phyloP scores from a whole-genome alignment of 2,113 vertebrate genomes.

The Zosterops borbonicus region DNA sequence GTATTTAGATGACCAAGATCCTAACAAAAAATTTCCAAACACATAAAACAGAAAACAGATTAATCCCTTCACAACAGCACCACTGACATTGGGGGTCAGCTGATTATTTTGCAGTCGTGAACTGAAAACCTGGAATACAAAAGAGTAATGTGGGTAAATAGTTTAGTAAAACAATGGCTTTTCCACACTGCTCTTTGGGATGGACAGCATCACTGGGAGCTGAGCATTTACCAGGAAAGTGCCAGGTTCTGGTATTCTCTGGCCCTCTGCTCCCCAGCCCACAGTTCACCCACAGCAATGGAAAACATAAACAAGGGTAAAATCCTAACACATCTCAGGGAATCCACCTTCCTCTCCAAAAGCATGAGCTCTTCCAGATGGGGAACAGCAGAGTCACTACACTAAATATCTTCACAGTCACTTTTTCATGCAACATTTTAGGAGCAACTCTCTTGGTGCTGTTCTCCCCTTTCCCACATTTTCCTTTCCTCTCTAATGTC shows the following conservation, averaged over 20 bases:
- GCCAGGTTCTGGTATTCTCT: conserved; percentile 77
- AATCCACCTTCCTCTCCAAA: neutral
- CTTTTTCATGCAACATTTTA: neutral
- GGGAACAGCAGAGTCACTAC: neutral
- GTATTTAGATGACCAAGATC: conserved; percentile 47
- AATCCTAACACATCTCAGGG: neutral
- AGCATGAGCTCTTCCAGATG: neutral
- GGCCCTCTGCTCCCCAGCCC: neutral
- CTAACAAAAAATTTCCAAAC: conserved; percentile 44
- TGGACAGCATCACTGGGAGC: neutral
- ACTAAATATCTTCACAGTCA: neutral
- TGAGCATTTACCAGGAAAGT: conserved; percentile 51
- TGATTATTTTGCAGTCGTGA: conserved; percentile 55
- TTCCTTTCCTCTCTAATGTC: neutral
- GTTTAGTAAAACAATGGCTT: conserved; percentile 57
- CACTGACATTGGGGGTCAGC: conserved; percentile 41
- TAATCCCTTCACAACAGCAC: conserved; percentile 63
- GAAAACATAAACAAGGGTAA: neutral
- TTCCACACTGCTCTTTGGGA: conserved; percentile 39
- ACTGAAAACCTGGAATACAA: conserved; percentile 53
- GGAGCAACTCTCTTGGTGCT: neutral
- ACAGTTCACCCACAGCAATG: neutral
- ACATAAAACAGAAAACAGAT: conserved; percentile 37
- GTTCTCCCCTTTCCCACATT: neutral
- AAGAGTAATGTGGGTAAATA: conserved; percentile 55